Conservation (phyloP, 1,140 invertebrate genomes). For the Danaus plexippus region DNA sequence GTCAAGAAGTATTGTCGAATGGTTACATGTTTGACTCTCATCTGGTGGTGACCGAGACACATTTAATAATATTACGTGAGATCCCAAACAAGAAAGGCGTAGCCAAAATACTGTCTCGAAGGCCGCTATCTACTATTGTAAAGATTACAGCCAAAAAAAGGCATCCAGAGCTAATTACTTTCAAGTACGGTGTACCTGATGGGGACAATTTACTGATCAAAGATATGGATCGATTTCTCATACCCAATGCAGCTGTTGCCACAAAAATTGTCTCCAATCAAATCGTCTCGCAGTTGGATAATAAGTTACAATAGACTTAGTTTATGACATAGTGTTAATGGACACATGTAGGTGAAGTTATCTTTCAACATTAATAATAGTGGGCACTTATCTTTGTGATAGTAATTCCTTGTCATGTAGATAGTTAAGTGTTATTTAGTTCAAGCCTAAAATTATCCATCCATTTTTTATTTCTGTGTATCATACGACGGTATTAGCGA, state of each 20-base stretch:
- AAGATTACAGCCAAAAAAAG: slow-evolving; percentile 97
- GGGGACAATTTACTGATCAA: slow-evolving; percentile 80
- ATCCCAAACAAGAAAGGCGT: slow-evolving; percentile 81
- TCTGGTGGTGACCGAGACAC: slow-evolving; percentile 89
- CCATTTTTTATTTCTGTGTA: slow-evolving; percentile 3
- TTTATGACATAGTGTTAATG: slow-evolving; percentile 6
- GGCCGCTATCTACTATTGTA: slow-evolving; percentile 90
- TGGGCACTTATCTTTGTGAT: slow-evolving; percentile 13
- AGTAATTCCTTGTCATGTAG: slow-evolving; percentile 8
- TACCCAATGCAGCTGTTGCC: slow-evolving; percentile 91
- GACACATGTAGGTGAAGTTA: slow-evolving; percentile 7
- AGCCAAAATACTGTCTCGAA: slow-evolving; percentile 87
- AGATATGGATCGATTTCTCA: slow-evolving; percentile 93
- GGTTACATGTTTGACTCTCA: slow-evolving; percentile 89
- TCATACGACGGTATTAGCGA: too few species aligned
- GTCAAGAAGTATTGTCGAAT: slow-evolving; percentile 92
- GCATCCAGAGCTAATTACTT: slow-evolving; percentile 95
- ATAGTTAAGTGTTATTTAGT: slow-evolving; percentile 10
- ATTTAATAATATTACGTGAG: slow-evolving; percentile 90
- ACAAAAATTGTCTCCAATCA: slow-evolving; percentile 82
- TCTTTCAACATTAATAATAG: slow-evolving; percentile 11
- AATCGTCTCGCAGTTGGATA: slow-evolving; percentile 69
- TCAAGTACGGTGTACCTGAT: slow-evolving; percentile 89
- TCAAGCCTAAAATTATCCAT: slow-evolving; percentile 7
- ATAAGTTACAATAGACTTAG: slow-evolving; percentile 35